phyloP scores from a whole-genome alignment of 2,888 invertebrate species.

The Malthinus flaveolus region DNA sequence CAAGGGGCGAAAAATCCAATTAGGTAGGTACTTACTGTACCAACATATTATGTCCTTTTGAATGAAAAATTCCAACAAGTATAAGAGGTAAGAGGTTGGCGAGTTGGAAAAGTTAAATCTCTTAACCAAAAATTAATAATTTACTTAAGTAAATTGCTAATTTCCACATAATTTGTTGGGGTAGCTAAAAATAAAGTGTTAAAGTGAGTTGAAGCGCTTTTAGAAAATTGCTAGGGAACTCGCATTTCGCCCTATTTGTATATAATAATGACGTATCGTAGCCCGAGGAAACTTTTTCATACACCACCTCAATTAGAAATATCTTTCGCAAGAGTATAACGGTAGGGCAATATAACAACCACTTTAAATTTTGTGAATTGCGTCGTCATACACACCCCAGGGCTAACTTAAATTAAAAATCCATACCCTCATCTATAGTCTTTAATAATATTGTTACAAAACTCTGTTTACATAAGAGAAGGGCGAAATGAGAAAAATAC shows the following conservation, averaged over 20 bases:
- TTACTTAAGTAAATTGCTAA: slow-evolving; percentile 17
- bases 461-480: slow-evolving; percentile 18
- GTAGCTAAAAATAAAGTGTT: too few relatives aligned
- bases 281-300: slow-evolving; percentile 14
- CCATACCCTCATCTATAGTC: slow-evolving; percentile 28
- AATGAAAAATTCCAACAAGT: too few relatives aligned
- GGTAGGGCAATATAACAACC: slow-evolving; percentile 16
- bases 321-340: slow-evolving; percentile 22
- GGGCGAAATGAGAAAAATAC: slow-evolving; percentile 1
- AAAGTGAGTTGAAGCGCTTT: too few relatives aligned
- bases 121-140: background rate
- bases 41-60: too few relatives aligned
- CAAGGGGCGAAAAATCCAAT: too few relatives aligned
- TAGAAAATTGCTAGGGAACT: too few relatives aligned
- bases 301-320: slow-evolving; percentile 29
- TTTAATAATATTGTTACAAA: slow-evolving; percentile 24
- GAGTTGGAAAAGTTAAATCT: background rate
- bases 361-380: slow-evolving; percentile 21
- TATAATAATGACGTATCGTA: slow-evolving; percentile 27
- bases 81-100: background rate
- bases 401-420: slow-evolving; percentile 33
- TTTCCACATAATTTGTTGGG: slow-evolving; percentile 19
- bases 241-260: slow-evolving; percentile 20
- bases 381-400: slow-evolving; percentile 12
- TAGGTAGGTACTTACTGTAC: too few relatives aligned